Base-by-base conservation (phyloP, 1,140 invertebrate species). In the Lycorma delicatula region DNA sequence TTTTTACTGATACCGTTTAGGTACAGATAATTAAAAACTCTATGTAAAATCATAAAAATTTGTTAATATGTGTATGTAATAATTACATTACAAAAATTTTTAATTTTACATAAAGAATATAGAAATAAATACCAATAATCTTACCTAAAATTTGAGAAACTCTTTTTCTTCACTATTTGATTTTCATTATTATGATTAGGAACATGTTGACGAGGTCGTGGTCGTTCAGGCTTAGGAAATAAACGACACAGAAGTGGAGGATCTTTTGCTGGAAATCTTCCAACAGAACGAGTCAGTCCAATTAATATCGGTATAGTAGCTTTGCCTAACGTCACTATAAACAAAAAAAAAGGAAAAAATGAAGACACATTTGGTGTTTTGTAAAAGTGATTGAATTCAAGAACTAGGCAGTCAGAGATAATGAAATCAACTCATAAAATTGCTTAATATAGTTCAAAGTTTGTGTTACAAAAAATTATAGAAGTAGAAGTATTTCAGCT, bases 251-350 rank as follows among this genome's bases (percentile, higher is more conserved):
- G 79, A 18, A 97, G 75, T 0, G 90, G 83, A 2, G 86, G 84
- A 60, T 87, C 84, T 6, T 81, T 79, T 25, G 79, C 82, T 0
- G 83, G 79, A 71, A 87, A 91, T 16, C 93, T 79, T 6, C 93
- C 93, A 80, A 97, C 85, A 3, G 93, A 91, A 54, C 94, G 73
- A 0, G 84, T 85, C 52, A 96, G 70, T 2, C 94, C 94, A 55
- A 97, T 84, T 0, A 97, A 74, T 48, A 91, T 80, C 49, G 93
- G 93, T 13, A 96, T 81, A 5, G 86, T 84, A 18, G 82, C 84
- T 66, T 86, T 86, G 69, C 91, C 94, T n/a, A 96, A 70, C 26
- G 74, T 74, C 48, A 79, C 81, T 85, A 68, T 56, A 76, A 74
- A n/a, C n/a, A n/a, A n/a, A n/a, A n/a, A n/a, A n/a, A n/a, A n/a